Evolutionary conservation across 1,140 invertebrate species (phyloP).

Genomic region (Penaeus chinensis): DNA sequence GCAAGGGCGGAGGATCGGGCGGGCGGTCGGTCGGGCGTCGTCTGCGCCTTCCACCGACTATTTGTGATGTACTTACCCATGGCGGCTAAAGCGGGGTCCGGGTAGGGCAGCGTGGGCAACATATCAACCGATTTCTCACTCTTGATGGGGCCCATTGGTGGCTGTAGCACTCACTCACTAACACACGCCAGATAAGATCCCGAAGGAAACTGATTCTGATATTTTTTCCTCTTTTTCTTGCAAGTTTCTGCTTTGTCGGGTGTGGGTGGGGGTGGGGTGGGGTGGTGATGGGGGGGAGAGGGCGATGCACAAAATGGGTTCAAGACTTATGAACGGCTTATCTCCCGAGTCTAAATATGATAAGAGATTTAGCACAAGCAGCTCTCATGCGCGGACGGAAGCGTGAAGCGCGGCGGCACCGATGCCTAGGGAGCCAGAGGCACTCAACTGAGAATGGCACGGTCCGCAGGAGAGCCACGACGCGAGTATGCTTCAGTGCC

Average conservation of each 20-base stretch:
- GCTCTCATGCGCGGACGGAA: not conserved
- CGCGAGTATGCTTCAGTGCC: conserved; percentile 51
- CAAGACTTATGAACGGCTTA: too few relatives aligned
- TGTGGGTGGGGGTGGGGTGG: too few relatives aligned
- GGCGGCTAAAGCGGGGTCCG: conserved; percentile 56
- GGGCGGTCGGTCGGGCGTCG: not conserved
- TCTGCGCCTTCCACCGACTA: too few relatives aligned
- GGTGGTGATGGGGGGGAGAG: too few relatives aligned
- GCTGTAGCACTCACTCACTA: not conserved
- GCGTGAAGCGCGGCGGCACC: not conserved
- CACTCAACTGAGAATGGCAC: conserved; percentile 44
- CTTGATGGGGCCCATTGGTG: conserved; percentile 59
- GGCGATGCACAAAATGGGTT: too few relatives aligned
- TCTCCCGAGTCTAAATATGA: too few relatives aligned
- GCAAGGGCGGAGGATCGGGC: not conserved
- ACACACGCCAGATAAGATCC: too few relatives aligned
- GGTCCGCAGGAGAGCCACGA: conserved; percentile 32
- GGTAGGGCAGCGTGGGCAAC: conserved; percentile 54
- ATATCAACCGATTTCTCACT: conserved; percentile 59
- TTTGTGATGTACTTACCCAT: conserved; percentile 50
- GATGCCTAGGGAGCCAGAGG: conserved; percentile 7
- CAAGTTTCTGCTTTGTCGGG: too few relatives aligned
- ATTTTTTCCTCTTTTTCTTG: too few relatives aligned
- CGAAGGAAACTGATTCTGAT: too few relatives aligned
- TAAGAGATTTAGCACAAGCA: not conserved